phyloP scores from a whole-genome alignment of 2,113 vertebrate genomes.

The Haplochromis burtoni region DNA sequence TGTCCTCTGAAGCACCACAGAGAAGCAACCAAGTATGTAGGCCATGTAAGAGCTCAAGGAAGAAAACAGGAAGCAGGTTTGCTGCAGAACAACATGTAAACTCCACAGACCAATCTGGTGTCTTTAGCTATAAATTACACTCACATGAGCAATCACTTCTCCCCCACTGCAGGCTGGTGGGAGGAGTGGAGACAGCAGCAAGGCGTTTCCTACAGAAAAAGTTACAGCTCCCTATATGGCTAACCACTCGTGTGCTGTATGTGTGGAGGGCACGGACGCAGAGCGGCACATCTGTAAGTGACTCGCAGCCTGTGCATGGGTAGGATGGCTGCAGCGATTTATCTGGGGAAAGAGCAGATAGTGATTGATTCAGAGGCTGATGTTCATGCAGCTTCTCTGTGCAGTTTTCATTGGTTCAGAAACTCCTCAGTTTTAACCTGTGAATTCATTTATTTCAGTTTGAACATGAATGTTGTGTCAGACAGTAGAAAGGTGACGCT shows the following conservation, averaged over 20 bases:
- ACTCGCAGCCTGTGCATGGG: not conserved
- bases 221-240: constrained; percentile 21
- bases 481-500: not conserved
- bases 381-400: not conserved
- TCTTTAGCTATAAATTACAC: not conserved
- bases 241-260: not conserved
- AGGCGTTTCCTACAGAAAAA: not conserved
- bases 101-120: not conserved
- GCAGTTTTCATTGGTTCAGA: not conserved
- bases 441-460: not conserved
- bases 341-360: not conserved
- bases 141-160: too few species aligned
- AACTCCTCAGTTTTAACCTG: not conserved
- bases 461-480: not conserved
- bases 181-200: not conserved
- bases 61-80: not conserved
- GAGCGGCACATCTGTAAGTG: constrained; percentile 27
- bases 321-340: not conserved
- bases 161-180: not conserved
- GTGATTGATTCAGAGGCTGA: not conserved
- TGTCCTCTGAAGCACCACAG: not conserved
- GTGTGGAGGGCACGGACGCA: not conserved
- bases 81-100: not conserved
- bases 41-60: not conserved
- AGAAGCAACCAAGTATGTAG: not conserved